phyloP scores from a whole-genome alignment of 2,797 vertebrate genomes.

The Naso thynnoides region DNA sequence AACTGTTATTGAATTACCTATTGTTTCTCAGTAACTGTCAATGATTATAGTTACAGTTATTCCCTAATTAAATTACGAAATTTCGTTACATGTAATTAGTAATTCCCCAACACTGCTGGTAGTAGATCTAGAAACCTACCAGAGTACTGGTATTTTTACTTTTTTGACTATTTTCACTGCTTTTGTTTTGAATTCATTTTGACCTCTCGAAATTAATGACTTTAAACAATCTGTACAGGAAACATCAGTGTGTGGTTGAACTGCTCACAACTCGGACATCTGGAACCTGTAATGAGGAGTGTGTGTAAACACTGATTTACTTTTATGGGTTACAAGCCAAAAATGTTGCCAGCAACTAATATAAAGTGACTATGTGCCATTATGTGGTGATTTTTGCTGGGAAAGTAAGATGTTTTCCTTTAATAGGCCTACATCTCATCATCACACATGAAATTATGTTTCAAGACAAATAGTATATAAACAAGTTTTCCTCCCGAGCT shows the following conservation, averaged over 20 bases:
- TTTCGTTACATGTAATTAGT: too few species aligned
- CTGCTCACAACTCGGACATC: neutral
- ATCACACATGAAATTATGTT: neutral
- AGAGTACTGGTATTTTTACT: neutral
- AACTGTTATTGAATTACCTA: too few species aligned
- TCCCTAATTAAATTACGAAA: too few species aligned
- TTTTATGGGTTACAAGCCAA: constrained; percentile 2
- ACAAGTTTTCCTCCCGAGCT: neutral
- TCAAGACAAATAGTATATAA: neutral
- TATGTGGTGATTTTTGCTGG: neutral
- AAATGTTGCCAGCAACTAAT: neutral
- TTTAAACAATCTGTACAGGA: neutral
- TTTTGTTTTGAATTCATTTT: too few species aligned
- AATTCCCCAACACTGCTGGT: too few species aligned
- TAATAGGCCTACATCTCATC: too few species aligned
- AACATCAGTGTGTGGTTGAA: neutral
- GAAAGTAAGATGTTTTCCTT: neutral
- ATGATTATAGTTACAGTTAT: too few species aligned
- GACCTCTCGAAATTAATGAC: neutral
- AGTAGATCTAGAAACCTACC: too few species aligned
- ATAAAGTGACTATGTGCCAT: constrained; percentile 1
- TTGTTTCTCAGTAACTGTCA: too few species aligned
- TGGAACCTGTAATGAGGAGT: neutral
- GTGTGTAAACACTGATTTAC: neutral
- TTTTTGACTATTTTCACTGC: neutral